Base-by-base conservation (phyloP, 2,888 invertebrate species). In the Cryptocephalus primarius region DNA sequence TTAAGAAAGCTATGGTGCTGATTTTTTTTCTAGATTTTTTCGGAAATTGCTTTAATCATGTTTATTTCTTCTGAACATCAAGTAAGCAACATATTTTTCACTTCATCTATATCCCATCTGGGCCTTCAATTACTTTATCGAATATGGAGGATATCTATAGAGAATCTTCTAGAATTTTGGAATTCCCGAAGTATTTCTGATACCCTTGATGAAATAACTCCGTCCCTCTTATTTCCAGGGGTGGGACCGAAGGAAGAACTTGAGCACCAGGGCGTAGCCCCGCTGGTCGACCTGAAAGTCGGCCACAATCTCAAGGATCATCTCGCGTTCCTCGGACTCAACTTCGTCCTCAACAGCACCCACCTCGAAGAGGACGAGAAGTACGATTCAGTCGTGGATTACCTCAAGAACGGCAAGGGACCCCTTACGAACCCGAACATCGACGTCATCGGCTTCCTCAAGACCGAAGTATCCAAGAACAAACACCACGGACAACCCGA, bases 241-340 rank as follows among this genome's bases (percentile, higher is more conserved):
- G 76, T 88, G 8, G 85, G 85, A 1, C 83, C 83, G 1, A 73
- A 65, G 48, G 68, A 73, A 32, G 78, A 83, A 59, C 69, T 85
- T 42, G 69, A 73, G 48, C 67, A 75, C 1, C 60, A 77, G 48
- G 73, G 74, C 39, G 79, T 82, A 36, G 68, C 74, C 1, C 70
- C 77, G 0, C 55, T 79, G 0, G 71, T 73, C 58, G 75, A 82
- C 63, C 69, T 79, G 33, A 74, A 74, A 8, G 83, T 85, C 0
- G 85, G 86, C 2, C 73, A 78, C 50, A 81, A 83, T 59, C 66
- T 85, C 4, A 81, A 82, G 75, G 85, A 85, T 58, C 84, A 85
- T 60, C 75, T 82, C 13, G 76, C 77, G 1, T 78, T 82, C 42
- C 78, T 80, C 10, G 82, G 80, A 3, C 53, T 84, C 3, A 76